Base-by-base conservation (phyloP, 2,113 vertebrate species). In the Peromyscus californicus region DNA sequence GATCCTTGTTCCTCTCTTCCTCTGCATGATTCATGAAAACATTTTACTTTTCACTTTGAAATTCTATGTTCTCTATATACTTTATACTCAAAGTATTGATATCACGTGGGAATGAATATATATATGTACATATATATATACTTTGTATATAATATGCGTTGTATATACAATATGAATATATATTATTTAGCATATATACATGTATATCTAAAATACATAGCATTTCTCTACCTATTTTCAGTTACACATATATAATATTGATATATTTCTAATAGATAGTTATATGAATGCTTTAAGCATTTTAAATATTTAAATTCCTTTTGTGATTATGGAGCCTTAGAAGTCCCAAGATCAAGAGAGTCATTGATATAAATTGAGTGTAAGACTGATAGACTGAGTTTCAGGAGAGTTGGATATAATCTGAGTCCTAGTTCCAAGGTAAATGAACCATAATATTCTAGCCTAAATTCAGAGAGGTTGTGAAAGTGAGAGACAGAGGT, bases 1-100 rank as follows among this genome's bases (percentile, higher is more conserved):
- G 74, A 75, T 89, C 59, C 11, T 94, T 48, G 57, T 22, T 45
- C 72, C 16, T 74, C 33, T 21, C 33, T 80, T 54, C 33, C 16
- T 79, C 15, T 54, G 16, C 2, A 51, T 78, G 42, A 72, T 74
- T 76, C 69, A 59, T 22, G n/a, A 95, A 82, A 17, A 13, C 3
- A 92, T 84, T 86, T 83, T 31, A 65, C 63, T 51, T 65, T 95
- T 95, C 74, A 51, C 72, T 89, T 26, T 74, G 76, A 19, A 91
- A 75, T 88, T 93, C 21, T 69, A 54, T 51, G 17, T 29, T 74
- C 19, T 24, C n/a, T 93, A n/a, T 76, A 63, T 45, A 17, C 36
- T 72, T 61, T 29, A 29, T 26, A 26, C 63, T 94, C n/a, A 59
- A 85, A 70, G 31, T 70, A 54, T 65, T 90, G 33, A 24, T 3